Percentiles rank a stretch among this genome's conserved stretches.
Evolutionary conservation across 1,140 invertebrate species (phyloP).

Genomic region (Formica exsecta): DNA sequence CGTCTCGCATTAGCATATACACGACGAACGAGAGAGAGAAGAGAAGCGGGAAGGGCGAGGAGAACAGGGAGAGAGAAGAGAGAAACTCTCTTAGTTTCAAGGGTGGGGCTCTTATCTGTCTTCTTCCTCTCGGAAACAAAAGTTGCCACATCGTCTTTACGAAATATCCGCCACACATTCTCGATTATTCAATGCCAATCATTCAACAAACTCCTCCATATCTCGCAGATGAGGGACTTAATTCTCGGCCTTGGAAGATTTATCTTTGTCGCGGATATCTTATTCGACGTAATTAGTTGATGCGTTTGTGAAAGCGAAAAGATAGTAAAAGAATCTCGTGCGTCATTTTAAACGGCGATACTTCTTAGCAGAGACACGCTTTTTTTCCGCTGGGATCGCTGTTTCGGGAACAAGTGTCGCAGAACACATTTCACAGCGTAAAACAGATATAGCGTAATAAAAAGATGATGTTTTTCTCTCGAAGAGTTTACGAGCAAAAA

Average conservation of each 20-base stretch:
- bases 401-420: slow-evolving; percentile 54
- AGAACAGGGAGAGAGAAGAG: slow-evolving; percentile 55
- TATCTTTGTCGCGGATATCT: not conserved
- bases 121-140: slow-evolving; percentile 47
- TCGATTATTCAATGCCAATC: slow-evolving; percentile 37
- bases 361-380: slow-evolving; percentile 29
- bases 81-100: slow-evolving; percentile 51
- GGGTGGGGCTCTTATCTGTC: slow-evolving; percentile 63
- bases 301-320: not conserved
- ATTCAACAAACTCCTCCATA: not conserved
- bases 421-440: slow-evolving; percentile 52
- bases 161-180: slow-evolving; percentile 3
- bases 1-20: slow-evolving; percentile 85
- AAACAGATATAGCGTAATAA: slow-evolving; percentile 68
- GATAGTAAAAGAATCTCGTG: slow-evolving; percentile 15
- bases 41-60: slow-evolving; percentile 52
- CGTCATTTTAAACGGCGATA: slow-evolving; percentile 18
- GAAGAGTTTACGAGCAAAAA: slow-evolving; percentile 56
- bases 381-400: not conserved
- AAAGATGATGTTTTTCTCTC: slow-evolving; percentile 57
- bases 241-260: not conserved
- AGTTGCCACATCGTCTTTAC: slow-evolving; percentile 25
- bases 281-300: not conserved
- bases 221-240: not conserved
- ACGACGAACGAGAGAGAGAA: slow-evolving; percentile 76